These are phyloP conservation scores for Neolamprologus devosi DNA, from an alignment of 2,113 vertebrate species.

Conservation along the genomic window DNA sequence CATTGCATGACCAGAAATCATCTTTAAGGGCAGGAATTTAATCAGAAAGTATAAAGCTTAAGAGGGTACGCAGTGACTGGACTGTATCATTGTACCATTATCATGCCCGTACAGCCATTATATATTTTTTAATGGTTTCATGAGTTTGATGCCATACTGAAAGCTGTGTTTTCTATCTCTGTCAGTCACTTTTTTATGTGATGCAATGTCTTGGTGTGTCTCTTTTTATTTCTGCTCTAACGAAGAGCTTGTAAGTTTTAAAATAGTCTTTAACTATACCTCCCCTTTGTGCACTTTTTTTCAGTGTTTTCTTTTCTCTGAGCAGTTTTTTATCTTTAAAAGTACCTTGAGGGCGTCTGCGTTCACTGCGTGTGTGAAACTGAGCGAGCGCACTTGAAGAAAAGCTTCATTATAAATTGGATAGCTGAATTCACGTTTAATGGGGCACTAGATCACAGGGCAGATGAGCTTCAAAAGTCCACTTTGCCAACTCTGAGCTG, in stretches of 20 bases:
- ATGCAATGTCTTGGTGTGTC: not conserved
- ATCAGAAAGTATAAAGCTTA: not conserved
- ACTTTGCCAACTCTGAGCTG: not conserved
- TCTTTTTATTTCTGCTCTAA: not conserved
- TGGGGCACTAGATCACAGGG: not conserved
- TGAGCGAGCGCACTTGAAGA: not conserved
- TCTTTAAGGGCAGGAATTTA: not conserved
- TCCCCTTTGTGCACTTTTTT: not conserved
- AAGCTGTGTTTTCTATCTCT: not conserved
- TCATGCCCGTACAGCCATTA: accelerated
- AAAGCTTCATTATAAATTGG: not conserved
- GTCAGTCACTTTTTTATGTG: not conserved
- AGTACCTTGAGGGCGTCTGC: not conserved
- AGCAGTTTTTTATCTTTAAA: not conserved
- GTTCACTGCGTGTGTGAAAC: not conserved
- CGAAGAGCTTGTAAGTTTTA: not conserved
- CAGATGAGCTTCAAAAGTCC: not conserved
- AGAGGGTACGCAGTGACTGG: not conserved
- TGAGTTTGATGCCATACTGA: not conserved
- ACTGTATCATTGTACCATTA: not conserved
- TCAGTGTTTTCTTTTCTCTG: not conserved
- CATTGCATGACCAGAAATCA: not conserved
- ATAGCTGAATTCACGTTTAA: not conserved
- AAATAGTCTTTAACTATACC: not conserved
- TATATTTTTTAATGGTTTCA: not conserved